Evolutionary conservation across 2,888 invertebrate species (phyloP), one percentile per base, ranked within the genome.

Genomic region (Zhengitettix transpicula): DNA sequence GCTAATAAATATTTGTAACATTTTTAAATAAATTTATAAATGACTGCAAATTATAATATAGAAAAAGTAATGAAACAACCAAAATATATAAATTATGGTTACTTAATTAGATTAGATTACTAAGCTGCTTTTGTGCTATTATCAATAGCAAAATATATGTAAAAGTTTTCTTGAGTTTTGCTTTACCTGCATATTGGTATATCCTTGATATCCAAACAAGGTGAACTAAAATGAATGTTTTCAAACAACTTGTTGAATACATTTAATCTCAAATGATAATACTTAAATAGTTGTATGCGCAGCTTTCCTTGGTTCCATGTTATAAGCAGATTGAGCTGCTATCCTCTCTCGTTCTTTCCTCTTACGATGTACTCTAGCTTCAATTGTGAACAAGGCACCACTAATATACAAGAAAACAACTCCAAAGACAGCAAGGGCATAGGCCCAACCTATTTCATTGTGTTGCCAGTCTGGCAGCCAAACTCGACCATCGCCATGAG

Each of bases 381-480:
- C 93, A 0, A 92, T 81, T 63, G 92, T 75, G 70, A 89, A 94
- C 9, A 94, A 74, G 56, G 85, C 79, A 11, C 91, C 91, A 11
- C 87, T 82, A 1, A 89, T 84, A 62, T 89, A 79, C 2, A 90
- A 75, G 53, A 83, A 72, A 41, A 91, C 76, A 1, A 87, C 85
- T 1, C 93, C 93, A 53, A 91, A 74, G 1, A 85, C 87, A 16
- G 83, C 93, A 44, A 96, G 75, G 1, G 90, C 96, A 74, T 83
- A 97, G 0, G 95, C 90, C 93, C 95, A 97, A 12, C 94, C 87
- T 59, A 96, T 81, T 71, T 92, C 88, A 74, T 97, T 97, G 71
- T 94, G 89, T 68, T 96, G 90, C 88, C 95, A 92, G 68, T 92
- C 84, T 0, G 96, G 95, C 90, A 97, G 92, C 89, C 95, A 93